Evolutionary conservation across 2,797 vertebrate genomes (phyloP), one percentile per base, ranked within the genome.

Genomic region (Pipistrellus pipistrellus): DNA sequence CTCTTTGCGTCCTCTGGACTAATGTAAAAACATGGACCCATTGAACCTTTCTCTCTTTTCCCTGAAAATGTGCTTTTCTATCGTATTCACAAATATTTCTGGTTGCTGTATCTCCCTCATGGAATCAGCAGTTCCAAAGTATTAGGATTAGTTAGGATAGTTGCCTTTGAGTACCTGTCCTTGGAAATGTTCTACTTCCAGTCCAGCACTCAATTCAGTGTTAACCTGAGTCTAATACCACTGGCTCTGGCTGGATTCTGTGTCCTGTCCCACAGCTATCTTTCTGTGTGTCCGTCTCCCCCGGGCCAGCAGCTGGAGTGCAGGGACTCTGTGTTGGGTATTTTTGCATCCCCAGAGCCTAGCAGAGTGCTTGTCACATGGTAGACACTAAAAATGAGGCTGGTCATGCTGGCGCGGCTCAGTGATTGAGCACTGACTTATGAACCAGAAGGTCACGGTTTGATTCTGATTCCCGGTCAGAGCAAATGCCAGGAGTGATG

Each of bases 111-210:
- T 85, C 95, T 88, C 95, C 30, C 77, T 97, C 71, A 76, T 51
- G 21, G 20, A 80, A 59, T 17, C 83, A 41, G 82, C 57, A 90
- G 53, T 41, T 94, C 0, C 8, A 78, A 93, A 85, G 62, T 18
- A 20, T 87, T 68, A 51, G 71, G 32, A 72, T 48, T 82, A 96
- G 4, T 62, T 80, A 97, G 18, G 18, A 88, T 14, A 91, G 76
- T 73, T 96, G 92, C 94, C 96, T 91, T 96, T 92, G 86, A 95
- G 88, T 96, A 91, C 51, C 35, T 81, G 73, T 71, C 8, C 76
- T 69, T 78, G 89, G 85, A 96, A 95, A 77, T 68, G 94, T 51
- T 62, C 62, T 69, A 93, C 96, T 91, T 84, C 87, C 27, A 27
- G 73, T 2, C 80, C 88, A 95, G 97, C 35, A 95, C 41, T 95